These are phyloP conservation scores for Trachelipus rathkii DNA, from an alignment of 1,140 invertebrate species.

Conservation along the genomic window DNA sequence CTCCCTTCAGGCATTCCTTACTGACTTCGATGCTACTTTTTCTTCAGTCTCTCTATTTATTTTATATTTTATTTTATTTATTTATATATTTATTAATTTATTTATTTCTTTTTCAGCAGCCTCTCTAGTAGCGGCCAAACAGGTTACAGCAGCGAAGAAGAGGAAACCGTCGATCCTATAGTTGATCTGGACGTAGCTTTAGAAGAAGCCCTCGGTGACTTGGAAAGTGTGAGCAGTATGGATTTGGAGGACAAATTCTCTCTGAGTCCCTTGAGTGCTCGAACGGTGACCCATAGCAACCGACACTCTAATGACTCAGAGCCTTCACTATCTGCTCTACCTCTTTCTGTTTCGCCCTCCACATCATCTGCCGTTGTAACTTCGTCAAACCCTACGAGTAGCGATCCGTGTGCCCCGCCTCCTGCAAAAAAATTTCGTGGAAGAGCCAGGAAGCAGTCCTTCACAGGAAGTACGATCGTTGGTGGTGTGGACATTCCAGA, in stretches of 20 bases:
- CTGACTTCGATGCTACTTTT: too few relatives aligned
- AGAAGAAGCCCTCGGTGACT: conserved; percentile 39
- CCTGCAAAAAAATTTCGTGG: conserved; percentile 37
- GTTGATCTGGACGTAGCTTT: conserved; percentile 39
- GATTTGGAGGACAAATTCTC: conserved; percentile 37
- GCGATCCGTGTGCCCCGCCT: conserved; percentile 22
- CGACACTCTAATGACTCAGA: conserved; percentile 27
- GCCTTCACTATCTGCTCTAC: neutral
- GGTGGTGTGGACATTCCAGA: conserved; percentile 45
- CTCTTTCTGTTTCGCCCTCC: neutral
- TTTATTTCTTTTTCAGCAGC: conserved; percentile 29
- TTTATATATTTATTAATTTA: too few relatives aligned
- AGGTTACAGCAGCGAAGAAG: conserved; percentile 34
- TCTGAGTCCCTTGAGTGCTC: conserved; percentile 27
- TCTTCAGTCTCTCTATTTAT: too few relatives aligned
- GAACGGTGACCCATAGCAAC: conserved; percentile 3
- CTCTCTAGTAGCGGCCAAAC: conserved; percentile 36
- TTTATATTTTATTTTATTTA: too few relatives aligned
- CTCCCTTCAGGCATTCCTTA: too few relatives aligned
- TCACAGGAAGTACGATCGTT: conserved; percentile 44
- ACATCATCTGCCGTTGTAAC: neutral
- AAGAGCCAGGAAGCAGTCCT: conserved; percentile 42
- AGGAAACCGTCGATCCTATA: conserved; percentile 37
- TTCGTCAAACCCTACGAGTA: conserved; percentile 24
- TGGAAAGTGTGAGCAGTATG: conserved; percentile 43